A percentile compares a stretch with the other conserved stretches of the same genome.
Evolutionary conservation across 2,888 invertebrate genomes (phyloP).

Genomic region (Tanytarsus gracilentus): DNA sequence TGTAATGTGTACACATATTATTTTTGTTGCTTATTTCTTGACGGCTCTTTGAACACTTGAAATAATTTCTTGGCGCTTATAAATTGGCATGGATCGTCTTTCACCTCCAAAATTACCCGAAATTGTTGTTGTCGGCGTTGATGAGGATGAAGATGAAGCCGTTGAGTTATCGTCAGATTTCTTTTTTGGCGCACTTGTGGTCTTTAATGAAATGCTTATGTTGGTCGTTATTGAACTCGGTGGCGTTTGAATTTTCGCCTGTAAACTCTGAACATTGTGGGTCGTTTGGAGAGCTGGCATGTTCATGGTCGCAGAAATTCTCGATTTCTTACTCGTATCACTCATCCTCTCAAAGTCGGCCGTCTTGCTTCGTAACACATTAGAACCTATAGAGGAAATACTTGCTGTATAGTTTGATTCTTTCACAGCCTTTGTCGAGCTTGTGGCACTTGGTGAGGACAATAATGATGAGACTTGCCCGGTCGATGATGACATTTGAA

Average conservation of each 20-base stretch:
- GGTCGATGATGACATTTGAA: constrained; percentile 26
- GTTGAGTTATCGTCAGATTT: constrained; percentile 37
- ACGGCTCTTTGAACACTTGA: constrained; percentile 54
- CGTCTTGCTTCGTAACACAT: constrained; percentile 56
- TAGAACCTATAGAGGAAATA: constrained; percentile 57
- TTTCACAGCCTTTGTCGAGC: constrained; percentile 27
- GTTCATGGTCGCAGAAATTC: constrained; percentile 36
- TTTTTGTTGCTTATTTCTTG: constrained; percentile 24
- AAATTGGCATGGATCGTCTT: constrained; percentile 47
- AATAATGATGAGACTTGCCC: neutral
- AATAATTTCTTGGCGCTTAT: constrained; percentile 72
- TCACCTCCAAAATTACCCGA: constrained; percentile 30
- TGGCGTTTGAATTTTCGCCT: constrained; percentile 16
- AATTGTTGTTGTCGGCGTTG: constrained; percentile 34
- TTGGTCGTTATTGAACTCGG: constrained; percentile 5
- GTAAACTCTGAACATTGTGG: constrained; percentile 32
- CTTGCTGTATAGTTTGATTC: constrained; percentile 47
- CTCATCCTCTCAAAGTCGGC: constrained; percentile 56
- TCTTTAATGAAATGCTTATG: constrained; percentile 16
- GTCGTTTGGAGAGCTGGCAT: constrained; percentile 35
- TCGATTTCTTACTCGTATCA: constrained; percentile 43
- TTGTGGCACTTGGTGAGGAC: neutral
- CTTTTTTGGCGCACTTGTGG: neutral
- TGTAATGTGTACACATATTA: neutral
- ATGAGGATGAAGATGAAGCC: no score